Conservation (phyloP, 2,888 invertebrate species). For the Deilephila porcellus region DNA sequence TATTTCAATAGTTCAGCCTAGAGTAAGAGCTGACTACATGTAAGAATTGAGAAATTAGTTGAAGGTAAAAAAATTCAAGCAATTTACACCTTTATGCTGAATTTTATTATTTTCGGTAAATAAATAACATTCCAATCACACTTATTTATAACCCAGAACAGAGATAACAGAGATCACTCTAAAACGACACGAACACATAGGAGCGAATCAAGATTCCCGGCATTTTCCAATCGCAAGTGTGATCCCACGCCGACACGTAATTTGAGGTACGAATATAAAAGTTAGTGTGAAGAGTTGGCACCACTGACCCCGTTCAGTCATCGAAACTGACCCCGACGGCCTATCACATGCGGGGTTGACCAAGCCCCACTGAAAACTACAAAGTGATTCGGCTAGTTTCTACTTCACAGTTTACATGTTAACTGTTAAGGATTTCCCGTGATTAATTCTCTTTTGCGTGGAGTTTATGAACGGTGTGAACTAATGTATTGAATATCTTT, state of each 20-base stretch:
- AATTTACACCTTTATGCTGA: no score
- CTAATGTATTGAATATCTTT: not conserved
- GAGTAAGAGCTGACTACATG: no score
- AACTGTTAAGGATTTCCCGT: not conserved
- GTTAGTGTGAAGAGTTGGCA: not conserved
- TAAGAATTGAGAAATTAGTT: no score
- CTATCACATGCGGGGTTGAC: conserved; percentile 25
- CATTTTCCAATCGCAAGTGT: not conserved
- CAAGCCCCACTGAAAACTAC: conserved; percentile 11
- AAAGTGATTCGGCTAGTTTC: conserved; percentile 6
- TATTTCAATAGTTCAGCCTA: no score
- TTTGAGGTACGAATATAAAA: conserved; percentile 10
- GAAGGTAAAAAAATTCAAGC: no score
- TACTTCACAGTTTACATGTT: not conserved
- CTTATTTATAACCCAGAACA: no score
- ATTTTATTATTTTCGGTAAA: no score
- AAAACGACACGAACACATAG: not conserved
- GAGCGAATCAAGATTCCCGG: not conserved
- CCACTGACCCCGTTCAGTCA: conserved; percentile 13
- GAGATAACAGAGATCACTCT: no score
- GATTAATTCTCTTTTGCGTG: not conserved
- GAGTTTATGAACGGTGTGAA: not conserved
- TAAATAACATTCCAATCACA: no score
- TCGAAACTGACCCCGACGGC: conserved; percentile 9
- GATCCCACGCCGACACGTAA: conserved; percentile 1